Evolutionary conservation across 2,797 vertebrate genomes (phyloP).

Genomic region (Adrianichthys oophorus): DNA sequence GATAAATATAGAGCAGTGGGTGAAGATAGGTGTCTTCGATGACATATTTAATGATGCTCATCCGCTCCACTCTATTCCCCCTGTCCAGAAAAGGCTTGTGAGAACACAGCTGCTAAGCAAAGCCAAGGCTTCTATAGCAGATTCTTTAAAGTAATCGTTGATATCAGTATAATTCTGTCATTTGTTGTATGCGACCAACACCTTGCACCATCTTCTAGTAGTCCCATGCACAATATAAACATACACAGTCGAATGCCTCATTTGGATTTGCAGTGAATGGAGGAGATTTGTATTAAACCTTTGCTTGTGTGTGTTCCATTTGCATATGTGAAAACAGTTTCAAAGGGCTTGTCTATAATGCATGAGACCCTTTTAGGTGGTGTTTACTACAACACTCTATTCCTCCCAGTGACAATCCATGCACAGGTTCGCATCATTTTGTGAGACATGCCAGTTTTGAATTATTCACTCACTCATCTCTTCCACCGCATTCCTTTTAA

Average conservation of each 20-base stretch:
- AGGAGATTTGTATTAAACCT: constrained; percentile 62
- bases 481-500: constrained; percentile 70
- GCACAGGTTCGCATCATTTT: constrained; percentile 78
- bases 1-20: constrained; percentile 70
- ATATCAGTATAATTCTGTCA: constrained; percentile 42
- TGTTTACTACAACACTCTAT: constrained; percentile 77
- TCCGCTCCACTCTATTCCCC: constrained; percentile 45
- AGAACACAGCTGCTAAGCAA: constrained; percentile 33
- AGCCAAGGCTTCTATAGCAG: constrained; percentile 31
- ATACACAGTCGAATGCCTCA: constrained; percentile 64
- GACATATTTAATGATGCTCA: constrained; percentile 70
- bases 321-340: constrained; percentile 74
- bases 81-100: constrained; percentile 42
- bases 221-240: constrained; percentile 50
- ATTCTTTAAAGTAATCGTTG: constrained; percentile 52
- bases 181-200: constrained; percentile 48
- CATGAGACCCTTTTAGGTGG: constrained; percentile 79
- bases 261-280: constrained; percentile 59
- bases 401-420: constrained; percentile 76
- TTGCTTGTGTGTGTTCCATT: constrained; percentile 65
- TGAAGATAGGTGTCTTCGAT: constrained; percentile 65
- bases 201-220: constrained; percentile 32
- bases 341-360: constrained; percentile 82
- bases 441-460: constrained; percentile 78
- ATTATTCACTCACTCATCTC: constrained; percentile 84